phyloP scores from a whole-genome alignment of 2,113 vertebrate genomes.

The Parotia lawesii region DNA sequence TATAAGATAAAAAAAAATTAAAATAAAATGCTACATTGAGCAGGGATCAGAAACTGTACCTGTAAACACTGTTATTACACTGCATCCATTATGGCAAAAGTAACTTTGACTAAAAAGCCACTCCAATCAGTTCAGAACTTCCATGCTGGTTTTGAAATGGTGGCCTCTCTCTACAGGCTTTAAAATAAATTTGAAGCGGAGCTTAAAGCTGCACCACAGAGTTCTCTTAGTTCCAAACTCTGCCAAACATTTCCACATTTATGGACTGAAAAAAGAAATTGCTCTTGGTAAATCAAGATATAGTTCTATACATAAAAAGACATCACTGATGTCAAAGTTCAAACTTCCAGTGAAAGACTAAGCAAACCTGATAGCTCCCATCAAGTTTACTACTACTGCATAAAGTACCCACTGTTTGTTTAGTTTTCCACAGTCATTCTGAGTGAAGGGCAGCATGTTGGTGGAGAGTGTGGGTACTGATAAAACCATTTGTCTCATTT shows the following conservation, averaged over 20 bases:
- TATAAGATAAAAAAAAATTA: neutral
- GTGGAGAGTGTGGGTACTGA: conserved; percentile 85
- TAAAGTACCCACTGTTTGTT: conserved; percentile 45
- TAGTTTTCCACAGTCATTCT: conserved; percentile 76
- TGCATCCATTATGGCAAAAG: conserved; percentile 74
- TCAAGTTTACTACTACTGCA: conserved; percentile 73
- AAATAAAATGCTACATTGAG: conserved; percentile 77
- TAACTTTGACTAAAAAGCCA: conserved; percentile 74
- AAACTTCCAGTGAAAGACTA: conserved; percentile 97
- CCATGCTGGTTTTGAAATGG: conserved; percentile 81
- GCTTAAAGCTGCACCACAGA: conserved; percentile 87
- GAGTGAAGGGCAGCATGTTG: conserved; percentile 93
- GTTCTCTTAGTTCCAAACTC: conserved; percentile 81
- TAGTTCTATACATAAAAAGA: conserved; percentile 96
- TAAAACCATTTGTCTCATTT: conserved; percentile 88
- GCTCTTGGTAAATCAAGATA: conserved; percentile 99
- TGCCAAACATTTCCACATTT: conserved; percentile 84
- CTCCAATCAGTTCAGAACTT: conserved; percentile 77
- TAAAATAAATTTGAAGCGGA: conserved; percentile 66
- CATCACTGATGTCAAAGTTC: conserved; percentile 99
- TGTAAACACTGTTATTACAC: conserved; percentile 86
- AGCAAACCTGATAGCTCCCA: conserved; percentile 78
- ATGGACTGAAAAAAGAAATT: conserved; percentile 91
- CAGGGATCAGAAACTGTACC: conserved; percentile 81
- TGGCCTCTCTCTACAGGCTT: conserved; percentile 75